A percentile compares a stretch with the other conserved stretches of the same genome.
These are phyloP conservation scores for Melanostigma gelatinosum DNA, from an alignment of 2,113 vertebrate species.

Conservation along the genomic window DNA sequence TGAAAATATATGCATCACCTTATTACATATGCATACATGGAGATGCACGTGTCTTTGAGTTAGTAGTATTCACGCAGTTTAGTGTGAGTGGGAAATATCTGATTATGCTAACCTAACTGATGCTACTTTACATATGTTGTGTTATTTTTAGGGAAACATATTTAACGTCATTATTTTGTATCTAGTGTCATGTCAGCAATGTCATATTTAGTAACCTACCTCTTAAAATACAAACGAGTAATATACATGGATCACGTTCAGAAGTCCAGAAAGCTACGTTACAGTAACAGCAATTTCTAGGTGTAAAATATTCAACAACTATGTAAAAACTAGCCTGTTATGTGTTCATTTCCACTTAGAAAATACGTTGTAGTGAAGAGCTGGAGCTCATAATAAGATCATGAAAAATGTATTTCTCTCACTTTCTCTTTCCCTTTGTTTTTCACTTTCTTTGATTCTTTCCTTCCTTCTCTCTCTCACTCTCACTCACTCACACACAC, in stretches of 20 bases:
- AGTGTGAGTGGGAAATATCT: too few relatives aligned
- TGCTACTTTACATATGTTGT: not conserved
- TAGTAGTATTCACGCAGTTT: too few relatives aligned
- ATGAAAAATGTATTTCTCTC: conserved; percentile 8
- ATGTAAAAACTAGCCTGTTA: not conserved
- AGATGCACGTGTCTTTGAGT: too few relatives aligned
- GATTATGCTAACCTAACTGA: too few relatives aligned
- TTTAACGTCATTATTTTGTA: too few relatives aligned
- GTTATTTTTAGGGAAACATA: not conserved
- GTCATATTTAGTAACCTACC: not conserved
- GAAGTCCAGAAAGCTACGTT: not conserved
- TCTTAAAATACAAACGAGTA: not conserved
- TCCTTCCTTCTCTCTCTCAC: not conserved
- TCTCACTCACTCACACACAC: not conserved
- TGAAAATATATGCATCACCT: too few relatives aligned
- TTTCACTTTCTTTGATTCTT: conserved; percentile 13
- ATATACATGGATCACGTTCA: not conserved
- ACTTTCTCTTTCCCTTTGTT: not conserved
- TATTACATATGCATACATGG: too few relatives aligned
- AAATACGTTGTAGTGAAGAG: not conserved
- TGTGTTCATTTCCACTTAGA: not conserved
- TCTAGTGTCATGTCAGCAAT: not conserved
- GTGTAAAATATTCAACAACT: not conserved
- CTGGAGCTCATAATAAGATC: not conserved
- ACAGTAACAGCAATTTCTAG: not conserved